Evolutionary conservation across 2,888 invertebrate species (phyloP), one percentile per base, ranked within the genome.

Genomic region (Caenorhabditis parvicauda): DNA sequence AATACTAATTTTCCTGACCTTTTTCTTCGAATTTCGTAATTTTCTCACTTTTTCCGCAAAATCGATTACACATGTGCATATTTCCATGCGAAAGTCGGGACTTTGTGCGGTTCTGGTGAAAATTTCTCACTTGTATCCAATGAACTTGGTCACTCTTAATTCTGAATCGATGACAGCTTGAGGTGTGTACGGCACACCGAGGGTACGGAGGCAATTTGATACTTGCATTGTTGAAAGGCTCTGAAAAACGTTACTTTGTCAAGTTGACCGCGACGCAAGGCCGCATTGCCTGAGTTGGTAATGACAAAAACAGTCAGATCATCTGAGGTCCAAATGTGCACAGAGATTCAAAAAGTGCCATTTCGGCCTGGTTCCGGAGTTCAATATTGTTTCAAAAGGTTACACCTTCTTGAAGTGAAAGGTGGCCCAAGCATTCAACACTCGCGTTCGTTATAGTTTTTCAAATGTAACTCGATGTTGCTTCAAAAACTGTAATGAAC

Each of bases 161-260:
- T 84, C 84, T 7, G 84, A 84, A 44, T 82, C 81, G 2, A 80
- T 55, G 29, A 84, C 79, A 41, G 82, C 81, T 2, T 82, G 79
- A 25, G 71, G 56, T 19, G 77, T 80, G 70, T 82, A 84, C 3
- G 78, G 69, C 48, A 80, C 77, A 14, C 83, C 83, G 27, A 81
- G 63, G 19, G 81, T 76, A 27, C 72, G 59, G 9, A 84, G 70
- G 32, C 78, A 76, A 19, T 67, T 59, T 45, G 72, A 70, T 0
- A 80, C 81, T 55, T 76, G 74, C 21, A 66, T 53, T 1, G 78
- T 73, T 14, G 77, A 79, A 37, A 83, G 61, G 29, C 81, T 70
- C 82, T 83, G 62, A 24, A 72, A 47, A 17, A 41, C 28, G 19
- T 2, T 29, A 2, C 9, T 50, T 49, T 45, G 25, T 29, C 27